A percentile compares a stretch with the other conserved stretches of the same genome.
Conservation (phyloP, 2,113 vertebrate genomes). For the Heloderma charlesbogerti region DNA sequence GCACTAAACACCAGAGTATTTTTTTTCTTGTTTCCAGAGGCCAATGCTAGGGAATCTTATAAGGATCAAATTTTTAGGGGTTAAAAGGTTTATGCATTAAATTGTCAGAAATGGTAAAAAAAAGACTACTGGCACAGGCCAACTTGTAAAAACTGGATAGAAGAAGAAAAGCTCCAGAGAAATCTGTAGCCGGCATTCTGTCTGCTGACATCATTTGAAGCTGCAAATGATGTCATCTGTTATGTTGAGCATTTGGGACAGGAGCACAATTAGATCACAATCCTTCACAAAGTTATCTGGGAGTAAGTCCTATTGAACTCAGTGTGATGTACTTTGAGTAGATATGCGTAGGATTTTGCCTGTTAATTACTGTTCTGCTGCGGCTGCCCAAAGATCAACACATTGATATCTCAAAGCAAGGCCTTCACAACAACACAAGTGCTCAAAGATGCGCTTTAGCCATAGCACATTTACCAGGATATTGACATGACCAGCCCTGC, state of each 20-base stretch:
- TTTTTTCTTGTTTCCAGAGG: background rate
- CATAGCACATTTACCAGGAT: background rate
- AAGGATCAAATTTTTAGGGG: background rate
- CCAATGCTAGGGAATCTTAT: background rate
- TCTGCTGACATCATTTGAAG: background rate
- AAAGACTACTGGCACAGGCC: conserved; percentile 1
- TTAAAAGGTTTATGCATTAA: background rate
- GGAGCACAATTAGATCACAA: background rate
- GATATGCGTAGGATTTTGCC: background rate
- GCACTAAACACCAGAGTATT: background rate
- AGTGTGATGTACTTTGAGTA: background rate
- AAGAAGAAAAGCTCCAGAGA: background rate
- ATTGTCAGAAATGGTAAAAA: background rate
- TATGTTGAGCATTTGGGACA: background rate
- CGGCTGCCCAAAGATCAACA: background rate
- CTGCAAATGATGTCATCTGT: background rate
- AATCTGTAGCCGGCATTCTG: background rate
- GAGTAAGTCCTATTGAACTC: background rate
- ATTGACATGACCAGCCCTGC: background rate
- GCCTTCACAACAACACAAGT: background rate
- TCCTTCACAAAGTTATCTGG: background rate
- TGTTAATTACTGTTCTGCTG: background rate
- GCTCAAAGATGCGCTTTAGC: background rate
- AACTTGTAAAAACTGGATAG: background rate
- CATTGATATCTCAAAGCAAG: background rate